Base-by-base conservation (phyloP, 2,797 vertebrate genomes). In the Ptychobarbus kaznakovi region DNA sequence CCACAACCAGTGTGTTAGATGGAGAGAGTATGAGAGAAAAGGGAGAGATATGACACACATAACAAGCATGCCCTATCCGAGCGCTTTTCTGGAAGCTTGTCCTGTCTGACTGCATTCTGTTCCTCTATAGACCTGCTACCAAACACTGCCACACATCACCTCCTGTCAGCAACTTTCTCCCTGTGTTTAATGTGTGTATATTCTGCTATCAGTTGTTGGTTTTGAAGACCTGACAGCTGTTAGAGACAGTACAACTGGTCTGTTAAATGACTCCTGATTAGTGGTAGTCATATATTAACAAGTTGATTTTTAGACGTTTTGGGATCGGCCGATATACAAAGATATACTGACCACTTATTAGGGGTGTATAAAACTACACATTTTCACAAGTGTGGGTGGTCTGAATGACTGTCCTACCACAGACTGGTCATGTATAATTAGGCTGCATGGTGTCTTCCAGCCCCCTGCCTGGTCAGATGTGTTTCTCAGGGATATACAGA, bases 91-190 rank as follows among this genome's bases (percentile, higher is more conserved):
- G 49, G 49, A 78, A 79, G 44, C 40, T 84, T 40, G 65, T 87
- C 80, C 74, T 58, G 75, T 56, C 49, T 53, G 28, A 42, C 56
- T 42, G 76, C 80, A 85, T 88, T 86, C 80, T 78, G 38, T 42
- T 65, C 20, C 25, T 69, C 61, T 58, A 32, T 42, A 77, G 72
- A 81, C 61, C 72, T 81, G 61, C 72, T 32, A 69, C 66, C 49
- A 79, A 53, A 32, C 78, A 38, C 83, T 32, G 65, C 49, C 66
- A 72, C 80, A 53, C 75, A 63, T 78, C 38, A 73, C 53, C 32
- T 84, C 49, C 63, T 78, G 66, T 85, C 83, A 80, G 83, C 76
- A 80, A 58, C 15, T 80, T 80, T 68, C 56, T 38, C 11, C 13
- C 5, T 12, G 25, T 25, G 25, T 25, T 56, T 25, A 56, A 5